Evolutionary conservation across 53 echinoderm and acorn worm genomes (phyloP).

Genomic region (Paelopatides confundens): DNA sequence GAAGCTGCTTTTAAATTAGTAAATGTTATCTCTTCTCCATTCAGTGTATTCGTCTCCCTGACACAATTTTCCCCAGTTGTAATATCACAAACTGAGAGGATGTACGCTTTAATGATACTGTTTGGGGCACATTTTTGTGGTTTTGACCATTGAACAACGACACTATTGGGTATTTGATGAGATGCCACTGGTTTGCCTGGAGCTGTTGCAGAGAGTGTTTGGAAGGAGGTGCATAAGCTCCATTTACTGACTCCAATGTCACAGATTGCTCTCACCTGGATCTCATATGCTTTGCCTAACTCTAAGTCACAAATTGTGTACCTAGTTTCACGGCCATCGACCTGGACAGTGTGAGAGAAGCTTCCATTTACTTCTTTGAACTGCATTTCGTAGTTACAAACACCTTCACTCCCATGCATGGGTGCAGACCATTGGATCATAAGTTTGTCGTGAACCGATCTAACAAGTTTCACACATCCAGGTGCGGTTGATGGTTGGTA

Average conservation of each 20-base stretch:
- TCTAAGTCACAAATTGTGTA: not conserved
- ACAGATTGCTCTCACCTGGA: constrained; percentile 40
- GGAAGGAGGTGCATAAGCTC: not conserved
- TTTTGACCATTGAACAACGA: constrained; percentile 46
- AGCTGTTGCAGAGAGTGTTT: constrained; percentile 49
- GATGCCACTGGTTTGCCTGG: constrained; percentile 49
- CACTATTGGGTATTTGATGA: not conserved
- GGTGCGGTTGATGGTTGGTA: not conserved
- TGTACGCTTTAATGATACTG: constrained; percentile 5
- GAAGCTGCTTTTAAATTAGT: constrained; percentile 17
- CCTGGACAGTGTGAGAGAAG: not conserved
- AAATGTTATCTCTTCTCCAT: constrained; percentile 28
- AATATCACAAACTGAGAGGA: not conserved
- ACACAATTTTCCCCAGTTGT: not conserved
- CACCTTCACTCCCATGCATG: not conserved
- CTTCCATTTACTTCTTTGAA: constrained; percentile 24
- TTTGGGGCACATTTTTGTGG: constrained; percentile 37
- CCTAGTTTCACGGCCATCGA: not conserved
- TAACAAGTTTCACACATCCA: not conserved
- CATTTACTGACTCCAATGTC: constrained; percentile 14
- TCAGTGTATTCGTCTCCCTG: not conserved
- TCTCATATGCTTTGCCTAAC: constrained; percentile 38
- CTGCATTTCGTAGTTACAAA: not conserved
- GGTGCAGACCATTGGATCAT: not conserved
- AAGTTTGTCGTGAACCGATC: not conserved